Conservation (phyloP, 1,140 invertebrate genomes). For the Drosophila obscura region DNA sequence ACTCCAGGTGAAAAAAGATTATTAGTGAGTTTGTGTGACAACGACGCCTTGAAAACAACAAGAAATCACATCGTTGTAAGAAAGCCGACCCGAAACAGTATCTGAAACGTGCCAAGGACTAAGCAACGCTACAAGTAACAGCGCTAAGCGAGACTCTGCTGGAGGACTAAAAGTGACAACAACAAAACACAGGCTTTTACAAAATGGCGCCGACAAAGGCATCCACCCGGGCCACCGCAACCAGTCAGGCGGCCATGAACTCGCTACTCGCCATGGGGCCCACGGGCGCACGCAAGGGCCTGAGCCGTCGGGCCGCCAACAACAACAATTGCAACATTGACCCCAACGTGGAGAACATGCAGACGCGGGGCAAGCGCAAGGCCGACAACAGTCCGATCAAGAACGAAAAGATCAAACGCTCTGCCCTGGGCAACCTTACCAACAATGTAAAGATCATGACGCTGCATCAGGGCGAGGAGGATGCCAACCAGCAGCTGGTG, state of each 20-base stretch:
- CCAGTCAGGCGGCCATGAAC: slow-evolving; percentile 50
- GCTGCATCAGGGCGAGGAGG: slow-evolving; percentile 61
- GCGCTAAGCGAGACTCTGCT: slow-evolving; percentile 13
- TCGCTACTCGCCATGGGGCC: slow-evolving; percentile 48
- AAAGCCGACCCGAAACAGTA: background rate
- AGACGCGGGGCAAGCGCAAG: slow-evolving; percentile 79
- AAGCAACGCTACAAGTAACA: slow-evolving; percentile 18
- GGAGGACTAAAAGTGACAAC: slow-evolving; percentile 35
- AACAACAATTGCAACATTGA: slow-evolving; percentile 49
- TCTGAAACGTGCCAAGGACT: slow-evolving; percentile 11
- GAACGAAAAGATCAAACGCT: slow-evolving; percentile 85
- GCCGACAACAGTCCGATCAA: slow-evolving; percentile 81
- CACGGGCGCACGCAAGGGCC: slow-evolving; percentile 68
- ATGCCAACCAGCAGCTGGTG: slow-evolving; percentile 43
- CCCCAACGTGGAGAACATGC: slow-evolving; percentile 68
- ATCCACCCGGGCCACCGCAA: slow-evolving; percentile 52
- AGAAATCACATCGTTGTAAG: background rate
- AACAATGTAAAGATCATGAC: slow-evolving; percentile 85
- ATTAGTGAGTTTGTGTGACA: slow-evolving; percentile 34
- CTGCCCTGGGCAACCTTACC: slow-evolving; percentile 88
- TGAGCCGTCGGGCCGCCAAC: slow-evolving; percentile 79
- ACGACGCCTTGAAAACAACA: slow-evolving; percentile 10
- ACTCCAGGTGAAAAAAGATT: slow-evolving; percentile 23
- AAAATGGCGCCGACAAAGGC: slow-evolving; percentile 83
- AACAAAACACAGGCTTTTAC: slow-evolving; percentile 41